Conservation (phyloP, 2,113 vertebrate genomes). For the Nothocercus nigrocapillus region DNA sequence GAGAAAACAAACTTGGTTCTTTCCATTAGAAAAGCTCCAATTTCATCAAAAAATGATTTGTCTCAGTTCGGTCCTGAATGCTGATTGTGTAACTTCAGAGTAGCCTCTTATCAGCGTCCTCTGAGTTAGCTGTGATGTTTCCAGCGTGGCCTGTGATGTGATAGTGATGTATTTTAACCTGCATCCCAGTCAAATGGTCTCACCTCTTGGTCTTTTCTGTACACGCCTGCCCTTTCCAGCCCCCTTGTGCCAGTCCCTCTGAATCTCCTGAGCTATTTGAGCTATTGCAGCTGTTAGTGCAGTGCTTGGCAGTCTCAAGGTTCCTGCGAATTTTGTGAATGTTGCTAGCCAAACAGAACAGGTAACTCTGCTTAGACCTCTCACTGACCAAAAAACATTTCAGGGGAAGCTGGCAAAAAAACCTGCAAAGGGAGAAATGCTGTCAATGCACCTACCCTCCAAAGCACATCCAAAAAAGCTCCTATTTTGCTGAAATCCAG, state of each 20-base stretch:
- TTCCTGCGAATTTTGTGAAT: not conserved
- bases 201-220: not conserved
- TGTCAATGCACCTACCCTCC: not conserved
- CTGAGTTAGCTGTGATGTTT: not conserved
- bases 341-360: not conserved
- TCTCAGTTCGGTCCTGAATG: not conserved
- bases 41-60: not conserved
- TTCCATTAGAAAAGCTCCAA: not conserved
- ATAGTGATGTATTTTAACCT: not conserved
- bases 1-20: not conserved
- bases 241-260: not conserved
- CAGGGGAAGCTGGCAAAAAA: not conserved
- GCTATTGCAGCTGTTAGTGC: not conserved
- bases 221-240: not conserved
- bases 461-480: not conserved
- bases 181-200: not conserved
- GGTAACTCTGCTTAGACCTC: not conserved
- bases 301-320: fast-evolving
- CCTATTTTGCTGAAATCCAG: not conserved
- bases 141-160: not conserved
- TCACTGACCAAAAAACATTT: not conserved
- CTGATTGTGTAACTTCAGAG: fast-evolving
- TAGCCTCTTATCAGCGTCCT: not conserved
- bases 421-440: not conserved
- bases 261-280: not conserved